Conservation (phyloP, 2,113 vertebrate genomes). For the Alectura lathami region DNA sequence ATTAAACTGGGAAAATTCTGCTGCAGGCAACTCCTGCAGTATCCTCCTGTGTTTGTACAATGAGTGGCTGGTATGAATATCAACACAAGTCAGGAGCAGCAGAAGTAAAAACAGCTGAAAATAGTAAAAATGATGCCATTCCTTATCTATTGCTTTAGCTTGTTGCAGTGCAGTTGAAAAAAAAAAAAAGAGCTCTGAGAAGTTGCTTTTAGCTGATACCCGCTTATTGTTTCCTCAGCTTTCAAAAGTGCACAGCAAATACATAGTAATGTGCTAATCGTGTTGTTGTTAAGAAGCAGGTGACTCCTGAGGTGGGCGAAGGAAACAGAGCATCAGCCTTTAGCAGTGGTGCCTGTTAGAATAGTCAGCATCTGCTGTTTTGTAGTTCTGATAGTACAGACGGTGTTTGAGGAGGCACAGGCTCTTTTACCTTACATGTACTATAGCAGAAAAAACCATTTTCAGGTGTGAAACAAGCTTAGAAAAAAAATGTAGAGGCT, state of each 20-base stretch:
- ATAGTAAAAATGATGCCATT: background rate
- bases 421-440: background rate
- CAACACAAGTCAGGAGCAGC: background rate
- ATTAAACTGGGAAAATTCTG: slow-evolving; percentile 50
- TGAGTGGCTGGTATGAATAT: slow-evolving; percentile 14
- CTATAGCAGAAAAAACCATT: background rate
- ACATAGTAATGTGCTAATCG: background rate
- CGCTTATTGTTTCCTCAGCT: background rate
- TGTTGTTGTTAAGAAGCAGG: background rate
- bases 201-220: background rate
- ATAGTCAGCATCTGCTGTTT: background rate
- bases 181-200: background rate
- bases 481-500: background rate
- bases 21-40: slow-evolving; percentile 23
- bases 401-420: background rate
- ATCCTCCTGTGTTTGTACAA: background rate
- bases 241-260: background rate
- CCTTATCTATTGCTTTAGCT: background rate
- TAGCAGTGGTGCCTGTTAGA: background rate
- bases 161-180: background rate
- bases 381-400: background rate
- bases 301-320: background rate
- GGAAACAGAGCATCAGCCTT: background rate
- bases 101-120: background rate
- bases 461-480: background rate